A percentile compares a stretch with the other conserved stretches of the same genome.
Conservation (phyloP, 1,140 invertebrate species). For the Drosophila parabipectinata region DNA sequence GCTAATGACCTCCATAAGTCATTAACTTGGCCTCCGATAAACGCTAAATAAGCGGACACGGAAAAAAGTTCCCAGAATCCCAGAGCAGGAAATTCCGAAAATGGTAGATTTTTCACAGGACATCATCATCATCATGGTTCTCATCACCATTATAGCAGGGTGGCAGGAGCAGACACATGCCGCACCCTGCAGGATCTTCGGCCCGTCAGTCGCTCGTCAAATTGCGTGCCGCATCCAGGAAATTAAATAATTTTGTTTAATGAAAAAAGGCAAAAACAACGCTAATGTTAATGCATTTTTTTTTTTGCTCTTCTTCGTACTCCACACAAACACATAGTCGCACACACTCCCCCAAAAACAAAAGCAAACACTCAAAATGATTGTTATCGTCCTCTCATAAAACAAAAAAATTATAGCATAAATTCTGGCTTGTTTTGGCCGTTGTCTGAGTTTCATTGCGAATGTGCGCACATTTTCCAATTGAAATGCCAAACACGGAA, state of each 20-base stretch:
- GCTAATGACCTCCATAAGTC: conserved; percentile 75
- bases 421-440: conserved; percentile 35
- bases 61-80: conserved; percentile 39
- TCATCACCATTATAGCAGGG: conserved; percentile 15
- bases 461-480: conserved; percentile 75
- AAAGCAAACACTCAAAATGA: conserved; percentile 76
- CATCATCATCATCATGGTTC: conserved; percentile 40
- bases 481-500: conserved; percentile 74
- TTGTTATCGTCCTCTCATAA: conserved; percentile 70
- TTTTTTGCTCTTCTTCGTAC: conserved; percentile 1
- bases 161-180: conserved; percentile 25
- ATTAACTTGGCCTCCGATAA: conserved; percentile 73
- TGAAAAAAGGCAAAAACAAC: conserved; percentile 52
- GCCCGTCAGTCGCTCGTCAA: conserved; percentile 68
- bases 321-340: conserved; percentile 15
- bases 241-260: conserved; percentile 79
- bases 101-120: conserved; percentile 57
- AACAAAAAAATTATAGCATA: conserved; percentile 74
- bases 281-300: conserved; percentile 74
- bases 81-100: conserved; percentile 26
- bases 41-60: conserved; percentile 48
- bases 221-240: conserved; percentile 73
- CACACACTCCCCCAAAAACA: conserved; percentile 47
- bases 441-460: conserved; percentile 37
- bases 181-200: conserved; percentile 5